Conservation (phyloP, 2,113 vertebrate species). For the Alethe diademata region DNA sequence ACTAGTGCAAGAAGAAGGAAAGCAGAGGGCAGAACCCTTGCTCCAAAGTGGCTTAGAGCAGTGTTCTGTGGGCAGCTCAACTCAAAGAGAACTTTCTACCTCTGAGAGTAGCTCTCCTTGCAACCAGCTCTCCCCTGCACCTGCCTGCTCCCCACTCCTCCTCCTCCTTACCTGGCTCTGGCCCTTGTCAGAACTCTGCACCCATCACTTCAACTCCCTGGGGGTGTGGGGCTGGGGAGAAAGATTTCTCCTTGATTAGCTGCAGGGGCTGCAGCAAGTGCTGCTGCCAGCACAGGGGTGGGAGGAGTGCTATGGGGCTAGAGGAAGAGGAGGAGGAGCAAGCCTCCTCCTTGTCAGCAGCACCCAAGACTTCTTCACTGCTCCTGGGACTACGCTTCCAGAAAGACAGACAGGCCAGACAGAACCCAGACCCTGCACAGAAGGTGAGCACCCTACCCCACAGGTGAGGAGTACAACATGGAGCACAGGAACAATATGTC, state of each 20-base stretch:
- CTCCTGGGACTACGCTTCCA: neutral
- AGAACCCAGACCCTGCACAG: neutral
- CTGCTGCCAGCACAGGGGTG: neutral
- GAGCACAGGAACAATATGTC: neutral
- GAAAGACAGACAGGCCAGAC: neutral
- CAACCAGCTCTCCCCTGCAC: neutral
- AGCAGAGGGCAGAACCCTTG: neutral
- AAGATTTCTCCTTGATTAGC: neutral
- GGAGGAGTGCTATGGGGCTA: neutral
- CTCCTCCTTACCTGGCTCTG: slow-evolving; percentile 25
- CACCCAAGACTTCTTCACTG: neutral
- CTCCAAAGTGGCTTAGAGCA: neutral
- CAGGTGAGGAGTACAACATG: neutral
- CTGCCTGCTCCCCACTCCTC: neutral
- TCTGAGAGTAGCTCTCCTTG: neutral
- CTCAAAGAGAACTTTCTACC: neutral
- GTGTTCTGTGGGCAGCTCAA: neutral
- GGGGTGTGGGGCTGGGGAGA: neutral
- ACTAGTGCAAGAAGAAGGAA: neutral
- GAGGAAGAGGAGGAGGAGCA: slow-evolving; percentile 19
- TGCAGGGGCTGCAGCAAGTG: neutral
- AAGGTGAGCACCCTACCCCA: neutral
- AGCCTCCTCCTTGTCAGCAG: neutral
- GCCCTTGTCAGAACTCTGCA: neutral
- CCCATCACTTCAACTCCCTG: neutral